Conservation (phyloP, 2,797 vertebrate species). For the Characodon lateralis region DNA sequence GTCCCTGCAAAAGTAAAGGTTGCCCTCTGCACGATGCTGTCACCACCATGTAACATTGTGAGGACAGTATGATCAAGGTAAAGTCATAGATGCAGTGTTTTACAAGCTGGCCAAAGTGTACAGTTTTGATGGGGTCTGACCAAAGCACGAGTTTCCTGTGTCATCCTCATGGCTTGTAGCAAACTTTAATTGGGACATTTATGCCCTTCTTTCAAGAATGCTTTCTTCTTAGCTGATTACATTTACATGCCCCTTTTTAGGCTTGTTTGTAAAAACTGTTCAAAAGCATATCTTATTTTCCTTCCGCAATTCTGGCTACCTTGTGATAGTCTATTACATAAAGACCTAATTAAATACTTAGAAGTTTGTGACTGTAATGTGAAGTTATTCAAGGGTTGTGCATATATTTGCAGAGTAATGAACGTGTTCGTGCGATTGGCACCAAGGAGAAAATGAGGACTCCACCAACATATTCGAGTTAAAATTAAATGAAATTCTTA, state of each 20-base stretch:
- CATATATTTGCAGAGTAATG: background rate
- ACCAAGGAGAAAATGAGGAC: slow-evolving; percentile 49
- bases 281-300: background rate
- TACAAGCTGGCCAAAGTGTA: too few relatives aligned
- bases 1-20: background rate
- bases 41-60: too few relatives aligned
- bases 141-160: too few relatives aligned
- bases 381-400: background rate
- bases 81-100: too few relatives aligned
- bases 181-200: too few relatives aligned
- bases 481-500: slow-evolving; percentile 40
- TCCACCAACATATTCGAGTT: slow-evolving; percentile 74
- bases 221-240: background rate
- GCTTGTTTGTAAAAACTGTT: background rate
- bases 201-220: too few relatives aligned
- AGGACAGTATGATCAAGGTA: too few relatives aligned
- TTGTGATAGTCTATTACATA: background rate
- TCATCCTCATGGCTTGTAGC: too few relatives aligned
- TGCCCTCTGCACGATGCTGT: too few relatives aligned
- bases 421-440: background rate
- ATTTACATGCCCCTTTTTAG: background rate
- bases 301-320: background rate
- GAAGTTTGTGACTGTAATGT: background rate
- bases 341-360: background rate
- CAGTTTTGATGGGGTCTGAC: too few relatives aligned